Evolutionary conservation across 2,888 invertebrate species (phyloP), one percentile per base, ranked within the genome.

Genomic region (Philereme vetulata): DNA sequence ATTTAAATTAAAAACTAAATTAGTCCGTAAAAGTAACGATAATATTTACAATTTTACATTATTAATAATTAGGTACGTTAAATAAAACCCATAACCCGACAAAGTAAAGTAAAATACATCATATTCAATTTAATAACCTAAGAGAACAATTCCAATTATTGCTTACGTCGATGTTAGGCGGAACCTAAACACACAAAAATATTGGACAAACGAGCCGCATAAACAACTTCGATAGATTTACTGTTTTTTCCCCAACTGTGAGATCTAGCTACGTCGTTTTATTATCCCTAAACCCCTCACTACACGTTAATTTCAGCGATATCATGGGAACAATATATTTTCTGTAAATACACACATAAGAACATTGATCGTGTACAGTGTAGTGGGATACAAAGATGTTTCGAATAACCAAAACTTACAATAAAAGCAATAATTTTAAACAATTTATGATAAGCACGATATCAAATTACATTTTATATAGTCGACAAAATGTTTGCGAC

Each of bases 161-260:
- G 81, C 83, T 84, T 79, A 83, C 76, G 76, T 80, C 76, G 81
- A 77, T 76, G 73, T 80, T 82, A 86, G 86, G 84, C 85, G 86
- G 86, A 86, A 67, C 56, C 44, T 56, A 56, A 62, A 40, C 44
- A 56, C 55, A 60, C 10, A 40, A n/a, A 51, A 61, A 60, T 60
- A 44, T 6, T 7, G 2, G n/a, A n/a, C 9, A 4, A n/a, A 9
- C 8, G 42, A 42, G 5, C n/a, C 8, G 42, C 2, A n/a, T n/a
- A n/a, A 4, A 42, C 8, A 42, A 42, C 8, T n/a, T 9, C 3
- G n/a, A 6, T n/a, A 5, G 5, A 42, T 8, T 42, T 42, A n/a
- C n/a, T 9, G 9, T 21, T 21, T 21, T 21, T 21, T 21, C 2
- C 21, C 21, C 21, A 21, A 21, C 21, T 21, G 21, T 21, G 21